A percentile compares a stretch with the other conserved stretches of the same genome.
Conservation (phyloP, 2,113 vertebrate species). For the Oncorhynchus kisutch region DNA sequence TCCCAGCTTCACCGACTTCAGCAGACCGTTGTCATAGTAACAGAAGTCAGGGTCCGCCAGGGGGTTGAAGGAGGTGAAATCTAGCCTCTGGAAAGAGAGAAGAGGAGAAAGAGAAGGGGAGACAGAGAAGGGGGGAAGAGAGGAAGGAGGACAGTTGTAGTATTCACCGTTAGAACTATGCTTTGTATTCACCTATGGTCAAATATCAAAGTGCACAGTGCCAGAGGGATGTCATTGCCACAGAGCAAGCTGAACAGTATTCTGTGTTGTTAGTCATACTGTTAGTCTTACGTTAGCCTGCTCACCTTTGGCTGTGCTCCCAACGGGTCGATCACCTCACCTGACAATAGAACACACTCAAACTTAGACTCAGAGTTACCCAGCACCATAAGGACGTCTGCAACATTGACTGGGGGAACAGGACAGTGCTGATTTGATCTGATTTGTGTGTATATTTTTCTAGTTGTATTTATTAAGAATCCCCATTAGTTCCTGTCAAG, state of each 20-base stretch:
- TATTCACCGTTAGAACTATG: background rate
- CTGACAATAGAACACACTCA: conserved; percentile 57
- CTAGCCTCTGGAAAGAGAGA: conserved; percentile 67
- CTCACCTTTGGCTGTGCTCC: conserved; percentile 78
- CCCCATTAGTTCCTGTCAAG: too few species aligned
- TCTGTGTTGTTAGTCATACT: too few species aligned
- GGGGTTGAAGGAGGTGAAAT: conserved; percentile 86
- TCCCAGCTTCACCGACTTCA: conserved; percentile 84
- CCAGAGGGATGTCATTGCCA: background rate
- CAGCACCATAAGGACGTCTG: background rate
- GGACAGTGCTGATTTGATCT: too few species aligned
- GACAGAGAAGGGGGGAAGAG: background rate
- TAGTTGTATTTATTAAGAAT: too few species aligned
- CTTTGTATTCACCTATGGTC: background rate
- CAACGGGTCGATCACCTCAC: conserved; percentile 78
- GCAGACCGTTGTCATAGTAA: conserved; percentile 84
- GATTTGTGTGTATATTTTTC: background rate
- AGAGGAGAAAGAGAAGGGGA: background rate
- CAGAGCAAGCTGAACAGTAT: background rate
- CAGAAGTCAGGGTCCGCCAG: conserved; percentile 83
- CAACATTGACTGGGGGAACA: too few species aligned
- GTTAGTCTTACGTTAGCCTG: too few species aligned
- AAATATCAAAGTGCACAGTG: background rate
- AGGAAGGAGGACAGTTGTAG: too few species aligned
- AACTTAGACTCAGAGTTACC: background rate